These are phyloP conservation scores for Tribolium madens DNA, from an alignment of 1,140 invertebrate genomes.

Conservation along the genomic window DNA sequence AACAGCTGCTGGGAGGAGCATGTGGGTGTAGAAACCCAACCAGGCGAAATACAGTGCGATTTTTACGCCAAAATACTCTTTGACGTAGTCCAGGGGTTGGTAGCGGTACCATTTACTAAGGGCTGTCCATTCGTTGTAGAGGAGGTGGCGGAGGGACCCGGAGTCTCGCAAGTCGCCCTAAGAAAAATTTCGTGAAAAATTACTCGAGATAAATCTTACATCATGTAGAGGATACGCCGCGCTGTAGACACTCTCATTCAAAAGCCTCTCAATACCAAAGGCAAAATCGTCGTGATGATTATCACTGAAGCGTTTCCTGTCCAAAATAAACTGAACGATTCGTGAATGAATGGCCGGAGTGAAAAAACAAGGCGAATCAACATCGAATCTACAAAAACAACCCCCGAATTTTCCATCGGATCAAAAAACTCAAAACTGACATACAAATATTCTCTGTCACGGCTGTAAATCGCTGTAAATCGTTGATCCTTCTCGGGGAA, in stretches of 20 bases:
- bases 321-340: constrained; percentile 92
- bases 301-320: constrained; percentile 84
- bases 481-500: constrained; percentile 80
- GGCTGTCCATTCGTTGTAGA: constrained; percentile 89
- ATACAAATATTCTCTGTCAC: constrained; percentile 90
- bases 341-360: constrained; percentile 85
- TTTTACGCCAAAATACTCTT: constrained; percentile 94
- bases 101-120: constrained; percentile 84
- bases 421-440: constrained; percentile 62
- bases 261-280: constrained; percentile 87
- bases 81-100: constrained; percentile 90
- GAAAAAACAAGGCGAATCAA: constrained; percentile 85
- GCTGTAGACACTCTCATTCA: constrained; percentile 81
- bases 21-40: constrained; percentile 96
- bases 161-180: constrained; percentile 78
- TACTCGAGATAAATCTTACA: constrained; percentile 69
- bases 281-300: constrained; percentile 76
- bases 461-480: constrained; percentile 85
- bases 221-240: constrained; percentile 94
- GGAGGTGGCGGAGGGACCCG: constrained; percentile 79
- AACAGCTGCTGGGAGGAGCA: constrained; percentile 89
- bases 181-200: constrained; percentile 53
- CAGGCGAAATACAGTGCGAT: constrained; percentile 95
- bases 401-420: constrained; percentile 14
- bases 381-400: constrained; percentile 80